Evolutionary conservation across 2,113 vertebrate genomes (phyloP).

Genomic region (Dicaeum eximium): DNA sequence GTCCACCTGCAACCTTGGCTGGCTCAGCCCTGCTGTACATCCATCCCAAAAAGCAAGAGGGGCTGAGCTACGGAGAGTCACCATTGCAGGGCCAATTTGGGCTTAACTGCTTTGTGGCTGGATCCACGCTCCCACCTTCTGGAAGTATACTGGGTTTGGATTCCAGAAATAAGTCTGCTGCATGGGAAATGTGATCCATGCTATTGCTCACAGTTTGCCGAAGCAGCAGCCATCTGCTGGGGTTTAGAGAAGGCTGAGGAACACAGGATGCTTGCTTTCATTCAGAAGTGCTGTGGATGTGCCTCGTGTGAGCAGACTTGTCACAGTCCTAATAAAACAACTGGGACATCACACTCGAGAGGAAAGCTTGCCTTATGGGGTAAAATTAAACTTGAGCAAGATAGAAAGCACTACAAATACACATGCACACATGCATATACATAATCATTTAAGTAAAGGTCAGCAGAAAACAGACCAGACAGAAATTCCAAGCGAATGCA

Average conservation of each 20-base stretch:
- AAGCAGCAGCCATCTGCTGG: slow-evolving; percentile 56
- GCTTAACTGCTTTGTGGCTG: not conserved
- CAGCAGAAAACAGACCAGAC: not conserved
- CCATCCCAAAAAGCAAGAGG: not conserved
- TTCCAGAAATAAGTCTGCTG: slow-evolving; percentile 49
- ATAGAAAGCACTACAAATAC: not conserved
- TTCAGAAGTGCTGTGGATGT: slow-evolving; percentile 20
- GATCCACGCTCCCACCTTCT: not conserved
- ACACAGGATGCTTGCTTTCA: slow-evolving; percentile 52
- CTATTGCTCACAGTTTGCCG: not conserved
- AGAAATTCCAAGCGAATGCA: not conserved
- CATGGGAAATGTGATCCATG: slow-evolving; percentile 29
- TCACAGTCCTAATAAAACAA: not conserved
- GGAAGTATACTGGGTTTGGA: not conserved
- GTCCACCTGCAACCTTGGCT: not conserved
- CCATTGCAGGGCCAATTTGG: accelerated
- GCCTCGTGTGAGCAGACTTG: not conserved
- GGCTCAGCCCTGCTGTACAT: not conserved
- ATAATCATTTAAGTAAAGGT: not conserved
- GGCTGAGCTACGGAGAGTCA: not conserved
- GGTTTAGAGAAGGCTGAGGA: slow-evolving; percentile 35
- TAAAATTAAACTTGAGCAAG: not conserved
- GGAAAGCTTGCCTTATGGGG: not conserved
- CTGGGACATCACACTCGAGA: not conserved
- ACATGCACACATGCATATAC: not conserved